phyloP scores from a whole-genome alignment of 2,888 invertebrate species.

The Lasioglossum malachurum region DNA sequence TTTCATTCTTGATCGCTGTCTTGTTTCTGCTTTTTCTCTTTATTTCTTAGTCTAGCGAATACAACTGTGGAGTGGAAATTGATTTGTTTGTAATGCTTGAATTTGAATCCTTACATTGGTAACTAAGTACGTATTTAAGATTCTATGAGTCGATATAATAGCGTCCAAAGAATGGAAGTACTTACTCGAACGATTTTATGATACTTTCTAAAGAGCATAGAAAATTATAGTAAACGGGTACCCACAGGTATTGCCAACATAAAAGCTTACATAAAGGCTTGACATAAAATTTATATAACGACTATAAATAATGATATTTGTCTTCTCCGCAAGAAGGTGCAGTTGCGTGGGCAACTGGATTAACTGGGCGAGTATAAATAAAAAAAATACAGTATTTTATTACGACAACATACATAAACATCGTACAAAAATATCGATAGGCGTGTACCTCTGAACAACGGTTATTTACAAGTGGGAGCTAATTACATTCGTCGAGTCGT shows the following conservation, averaged over 20 bases:
- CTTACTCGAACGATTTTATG: not conserved
- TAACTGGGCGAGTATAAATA: constrained; percentile 3
- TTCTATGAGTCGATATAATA: not conserved
- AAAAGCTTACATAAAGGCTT: not conserved
- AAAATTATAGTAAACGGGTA: not conserved
- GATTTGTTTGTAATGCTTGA: not conserved
- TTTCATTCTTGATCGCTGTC: not conserved
- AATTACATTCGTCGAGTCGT: constrained; percentile 23
- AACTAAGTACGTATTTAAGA: not conserved
- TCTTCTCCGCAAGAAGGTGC: not conserved
- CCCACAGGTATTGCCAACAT: not conserved
- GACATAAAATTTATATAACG: not conserved
- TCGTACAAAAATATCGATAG: constrained; percentile 68
- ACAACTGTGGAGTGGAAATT: not conserved
- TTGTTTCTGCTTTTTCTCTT: not conserved
- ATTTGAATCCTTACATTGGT: not conserved
- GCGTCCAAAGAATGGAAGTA: not conserved
- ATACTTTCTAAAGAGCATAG: not conserved
- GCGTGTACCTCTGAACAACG: constrained; percentile 41
- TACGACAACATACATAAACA: constrained; percentile 56
- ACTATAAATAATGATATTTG: not conserved
- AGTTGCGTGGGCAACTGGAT: not conserved
- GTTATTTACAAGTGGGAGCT: constrained; percentile 66
- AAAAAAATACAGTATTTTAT: constrained; percentile 66
- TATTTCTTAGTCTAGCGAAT: not conserved